Evolutionary conservation across 2,797 vertebrate genomes (phyloP).

Genomic region (Oryzias dopingdopingensis): DNA sequence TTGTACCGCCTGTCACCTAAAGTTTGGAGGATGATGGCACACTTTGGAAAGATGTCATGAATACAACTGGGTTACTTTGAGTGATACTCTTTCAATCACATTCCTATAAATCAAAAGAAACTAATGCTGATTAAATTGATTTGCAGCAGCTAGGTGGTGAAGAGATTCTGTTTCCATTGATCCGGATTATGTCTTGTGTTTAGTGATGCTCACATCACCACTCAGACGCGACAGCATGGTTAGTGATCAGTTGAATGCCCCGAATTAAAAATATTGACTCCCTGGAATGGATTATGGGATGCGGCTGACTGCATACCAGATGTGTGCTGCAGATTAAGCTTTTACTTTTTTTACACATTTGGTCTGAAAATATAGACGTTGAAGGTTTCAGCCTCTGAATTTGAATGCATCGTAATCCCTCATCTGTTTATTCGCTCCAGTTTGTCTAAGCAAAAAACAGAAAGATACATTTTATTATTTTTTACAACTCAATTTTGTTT

Average conservation of each 20-base stretch:
- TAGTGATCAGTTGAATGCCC: constrained; percentile 13
- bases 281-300: constrained; percentile 5
- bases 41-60: no score
- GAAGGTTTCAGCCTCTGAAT: constrained; percentile 1
- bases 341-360: constrained; percentile 4
- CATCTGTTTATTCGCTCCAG: background rate
- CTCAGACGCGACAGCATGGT: constrained; percentile 2
- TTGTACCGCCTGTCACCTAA: no score
- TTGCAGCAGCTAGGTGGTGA: background rate
- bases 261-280: constrained; percentile 8
- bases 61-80: no score
- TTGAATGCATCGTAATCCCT: constrained; percentile 9
- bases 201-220: background rate
- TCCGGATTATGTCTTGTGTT: constrained; percentile 9
- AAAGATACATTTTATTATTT: no score
- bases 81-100: no score
- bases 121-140: background rate
- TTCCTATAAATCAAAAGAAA: background rate
- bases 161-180: constrained; percentile 1
- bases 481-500: no score
- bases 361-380: constrained; percentile 5
- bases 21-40: no score
- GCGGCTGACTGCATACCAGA: constrained; percentile 6
- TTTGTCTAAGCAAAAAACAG: background rate
- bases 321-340: constrained; percentile 13